Evolutionary conservation across 2,113 vertebrate genomes (phyloP), one percentile per base, ranked within the genome.

Genomic region (Lethenteron camtschaticum): DNA sequence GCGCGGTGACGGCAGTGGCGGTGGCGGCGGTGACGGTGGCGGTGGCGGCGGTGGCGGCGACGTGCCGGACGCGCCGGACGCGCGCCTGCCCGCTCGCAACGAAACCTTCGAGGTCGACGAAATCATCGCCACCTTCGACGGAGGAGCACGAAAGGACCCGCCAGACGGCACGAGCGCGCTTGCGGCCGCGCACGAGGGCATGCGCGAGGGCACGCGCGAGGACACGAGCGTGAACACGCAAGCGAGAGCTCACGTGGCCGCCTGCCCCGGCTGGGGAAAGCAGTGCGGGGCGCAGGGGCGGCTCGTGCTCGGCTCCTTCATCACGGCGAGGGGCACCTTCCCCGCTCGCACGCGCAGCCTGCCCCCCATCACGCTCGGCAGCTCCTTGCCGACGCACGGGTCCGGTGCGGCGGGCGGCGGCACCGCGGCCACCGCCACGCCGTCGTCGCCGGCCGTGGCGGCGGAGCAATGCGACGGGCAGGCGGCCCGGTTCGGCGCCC

Each of bases 51-150:
- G 41, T 41, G 41, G 41, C 41, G 41, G 79, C 75, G 60, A 72
- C 56, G 9, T 73, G 70, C 11, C 79, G 78, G 60, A 82, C 79
- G 71, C 79, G 82, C 11, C 78, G 73, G 73, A 75, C 58, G 71
- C 77, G 72, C 71, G 79, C 81, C 69, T 70, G 1, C 60, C 73
- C 73, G 58, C 70, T 75, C 3, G 70, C 56, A 81, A 82, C 69
- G 79, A 80, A 68, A 80, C 83, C 56, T 87, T 85, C 3, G 85
- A 86, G 78, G 87, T 88, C 3, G 82, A 86, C 71, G 84, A 87
- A 70, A 90, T 90, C 74, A 84, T 88, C 75, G 81, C 87, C 12
- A 85, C 79, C 74, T 89, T 90, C 68, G 85, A 90, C 72, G 81
- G 77, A 69, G 79, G 75, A 85, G 84, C 60, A 77, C 80, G 73